Conservation (phyloP, 2,888 invertebrate species). For the Amorpha juglandis region DNA sequence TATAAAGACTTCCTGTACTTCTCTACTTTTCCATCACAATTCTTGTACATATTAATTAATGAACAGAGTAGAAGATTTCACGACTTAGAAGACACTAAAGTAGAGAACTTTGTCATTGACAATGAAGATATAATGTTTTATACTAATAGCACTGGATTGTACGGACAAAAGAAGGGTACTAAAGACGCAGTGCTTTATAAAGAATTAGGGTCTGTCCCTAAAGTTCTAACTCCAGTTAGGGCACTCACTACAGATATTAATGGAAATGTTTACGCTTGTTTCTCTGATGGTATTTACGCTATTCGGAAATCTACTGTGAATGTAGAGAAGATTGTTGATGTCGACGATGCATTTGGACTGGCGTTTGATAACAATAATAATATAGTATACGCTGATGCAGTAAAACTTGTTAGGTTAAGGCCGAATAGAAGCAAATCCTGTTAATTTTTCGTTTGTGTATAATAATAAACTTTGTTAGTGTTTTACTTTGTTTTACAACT, state of each 20-base stretch:
- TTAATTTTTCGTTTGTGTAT: conserved; percentile 31
- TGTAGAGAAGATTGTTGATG: conserved; percentile 51
- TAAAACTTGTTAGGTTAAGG: conserved; percentile 50
- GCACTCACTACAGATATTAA: conserved; percentile 58
- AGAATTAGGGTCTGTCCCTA: conserved; percentile 34
- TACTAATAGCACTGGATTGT: conserved; percentile 65
- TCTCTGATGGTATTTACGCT: conserved; percentile 60
- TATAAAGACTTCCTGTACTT: conserved; percentile 64
- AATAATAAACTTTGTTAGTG: neutral
- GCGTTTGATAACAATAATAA: conserved; percentile 69
- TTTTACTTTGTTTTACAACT: neutral
- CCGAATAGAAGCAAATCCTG: conserved; percentile 51
- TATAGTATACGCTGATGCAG: conserved; percentile 63
- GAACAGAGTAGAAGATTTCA: conserved; percentile 52
- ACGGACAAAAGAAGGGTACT: conserved; percentile 58
- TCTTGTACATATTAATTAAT: conserved; percentile 55
- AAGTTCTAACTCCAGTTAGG: conserved; percentile 42
- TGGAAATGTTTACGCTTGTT: conserved; percentile 58
- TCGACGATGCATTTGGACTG: conserved; percentile 65
- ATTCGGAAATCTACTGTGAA: conserved; percentile 46
- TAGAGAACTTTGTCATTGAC: conserved; percentile 66
- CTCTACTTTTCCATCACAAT: conserved; percentile 62
- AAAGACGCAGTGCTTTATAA: conserved; percentile 53
- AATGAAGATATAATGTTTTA: conserved; percentile 59
- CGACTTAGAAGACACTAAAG: conserved; percentile 70